Percentiles rank a stretch among this genome's conserved stretches.
These are phyloP conservation scores for Euphonia xanthogaster DNA, from an alignment of 2,797 vertebrate genomes.

Conservation along the genomic window DNA sequence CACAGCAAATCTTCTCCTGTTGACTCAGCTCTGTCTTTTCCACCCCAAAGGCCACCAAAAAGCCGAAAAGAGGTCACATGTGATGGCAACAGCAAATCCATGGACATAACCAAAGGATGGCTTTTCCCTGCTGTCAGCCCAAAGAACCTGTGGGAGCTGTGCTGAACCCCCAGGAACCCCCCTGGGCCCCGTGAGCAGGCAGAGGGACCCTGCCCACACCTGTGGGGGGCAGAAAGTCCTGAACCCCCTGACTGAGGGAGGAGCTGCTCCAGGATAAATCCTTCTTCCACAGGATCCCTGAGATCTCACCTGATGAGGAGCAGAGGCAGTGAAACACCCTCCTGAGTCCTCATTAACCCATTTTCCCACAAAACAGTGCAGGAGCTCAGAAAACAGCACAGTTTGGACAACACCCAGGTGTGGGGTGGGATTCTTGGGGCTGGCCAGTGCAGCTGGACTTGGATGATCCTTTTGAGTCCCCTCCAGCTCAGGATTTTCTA, in stretches of 20 bases:
- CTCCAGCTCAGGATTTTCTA: not conserved
- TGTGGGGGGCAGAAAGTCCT: accelerated
- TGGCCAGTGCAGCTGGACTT: not conserved
- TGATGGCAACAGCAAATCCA: no score
- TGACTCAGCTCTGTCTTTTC: not conserved
- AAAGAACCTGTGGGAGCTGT: not conserved
- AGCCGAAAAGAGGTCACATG: no score
- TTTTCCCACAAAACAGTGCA: accelerated
- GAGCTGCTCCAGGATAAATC: not conserved
- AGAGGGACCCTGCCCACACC: not conserved
- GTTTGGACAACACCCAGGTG: not conserved
- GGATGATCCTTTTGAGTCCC: not conserved
- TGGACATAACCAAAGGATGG: not conserved
- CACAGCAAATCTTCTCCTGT: not conserved
- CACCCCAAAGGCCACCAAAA: not conserved
- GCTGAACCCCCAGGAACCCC: not conserved
- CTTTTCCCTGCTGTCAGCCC: not conserved
- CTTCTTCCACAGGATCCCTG: not conserved
- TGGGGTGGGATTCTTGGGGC: not conserved
- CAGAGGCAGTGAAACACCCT: not conserved
- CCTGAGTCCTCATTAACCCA: not conserved
- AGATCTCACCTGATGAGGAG: not conserved
- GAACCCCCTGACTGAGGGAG: not conserved
- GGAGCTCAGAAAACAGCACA: accelerated
- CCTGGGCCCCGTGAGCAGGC: accelerated